Evolutionary conservation across 2,888 invertebrate species (phyloP), one percentile per base, ranked within the genome.

Genomic region (Muscina levida): DNA sequence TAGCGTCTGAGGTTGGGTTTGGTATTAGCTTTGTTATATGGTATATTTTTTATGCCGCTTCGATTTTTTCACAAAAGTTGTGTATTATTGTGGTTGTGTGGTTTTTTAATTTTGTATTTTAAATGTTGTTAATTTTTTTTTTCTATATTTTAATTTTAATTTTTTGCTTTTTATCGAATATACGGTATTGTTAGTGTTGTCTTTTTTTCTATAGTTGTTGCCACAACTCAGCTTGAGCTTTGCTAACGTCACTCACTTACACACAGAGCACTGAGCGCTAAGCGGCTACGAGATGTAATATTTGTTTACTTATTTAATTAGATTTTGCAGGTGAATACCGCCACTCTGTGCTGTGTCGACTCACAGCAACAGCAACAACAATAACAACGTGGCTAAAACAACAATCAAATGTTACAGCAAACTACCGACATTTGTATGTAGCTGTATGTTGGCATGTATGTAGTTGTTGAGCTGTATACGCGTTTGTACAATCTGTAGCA

Each of bases 231-330:
- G n/a, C n/a, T n/a, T n/a, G n/a, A n/a, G n/a, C n/a, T n/a, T n/a
- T n/a, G n/a, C n/a, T n/a, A 46, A 5, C n/a, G 44, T 3, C 44
- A 46, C 46, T 6, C 37, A 37, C 37, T 6, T 10, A 46, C 15
- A 46, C 46, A 15, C 15, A 6, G 6, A 15, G 15, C n/a, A 46
- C 46, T 15, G 46, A 8, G 1, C 6, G 17, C 46, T 46, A 8
- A 5, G 15, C 17, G 5, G 11, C 4, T 8, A 22, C 4, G 51
- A 51, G 51, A 4, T 17, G 17, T 51, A 48, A 31, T n/a, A 31
- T 59, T 59, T 59, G 59, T 59, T 59, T 59, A 59, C 17, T 59
- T 59, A 57, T 59, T 59, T 39, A 59, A 39, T 59, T 15, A 39
- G 19, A 37, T 19, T 19, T 59, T 39, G 37, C 24, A 39, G 59